Base-by-base conservation (phyloP, 2,113 vertebrate species). In the Dolichallabes microphthalmus region DNA sequence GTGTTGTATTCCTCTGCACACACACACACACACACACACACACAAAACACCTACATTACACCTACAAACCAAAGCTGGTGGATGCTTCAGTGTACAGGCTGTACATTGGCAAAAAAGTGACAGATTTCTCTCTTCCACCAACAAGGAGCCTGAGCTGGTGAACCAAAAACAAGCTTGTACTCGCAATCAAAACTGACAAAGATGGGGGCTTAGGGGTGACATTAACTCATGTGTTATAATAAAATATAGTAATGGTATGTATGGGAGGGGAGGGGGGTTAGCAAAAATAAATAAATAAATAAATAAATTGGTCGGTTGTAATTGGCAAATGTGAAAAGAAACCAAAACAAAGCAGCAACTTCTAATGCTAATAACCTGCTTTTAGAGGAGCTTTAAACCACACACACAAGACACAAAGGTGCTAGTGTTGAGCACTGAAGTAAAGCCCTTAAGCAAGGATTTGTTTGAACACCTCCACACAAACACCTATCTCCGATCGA, bases 1-100 rank as follows among this genome's bases (percentile, higher is more conserved):
- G 96, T 98, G 92, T 98, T 98, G 92, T 99, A 99, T 89, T 99
- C 98, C 0, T 96, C 98, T 99, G 91, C 66, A 87, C 61, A 84
- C 86, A 82, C 11, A 89, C 0, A 6, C 64, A 0, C 12, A n/a
- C n/a, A n/a, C n/a, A n/a, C n/a, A 81, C 27, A 45, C 11, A 86
- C 80, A 81, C 35, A 86, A 50, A 82, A 82, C 15, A 20, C 45
- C n/a, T 1, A 68, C 39, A 68, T 82, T 82, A 82, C 27, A 53
- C 27, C 76, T 39, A 39, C 30, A 39, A 79, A 78, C 19, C 66
- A 35, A 57, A 57, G 14, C 14, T 39, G 4, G 9, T 53, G 61
- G 15, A 82, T 0, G 13, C 50, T 82, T 10, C 5, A 35, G 19
- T 78, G 19, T 30, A 58, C 27, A 12, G 27, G 5, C 27, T 58